These are phyloP conservation scores for Conchocele bisecta DNA, from an alignment of 2,888 invertebrate species.

Conservation along the genomic window DNA sequence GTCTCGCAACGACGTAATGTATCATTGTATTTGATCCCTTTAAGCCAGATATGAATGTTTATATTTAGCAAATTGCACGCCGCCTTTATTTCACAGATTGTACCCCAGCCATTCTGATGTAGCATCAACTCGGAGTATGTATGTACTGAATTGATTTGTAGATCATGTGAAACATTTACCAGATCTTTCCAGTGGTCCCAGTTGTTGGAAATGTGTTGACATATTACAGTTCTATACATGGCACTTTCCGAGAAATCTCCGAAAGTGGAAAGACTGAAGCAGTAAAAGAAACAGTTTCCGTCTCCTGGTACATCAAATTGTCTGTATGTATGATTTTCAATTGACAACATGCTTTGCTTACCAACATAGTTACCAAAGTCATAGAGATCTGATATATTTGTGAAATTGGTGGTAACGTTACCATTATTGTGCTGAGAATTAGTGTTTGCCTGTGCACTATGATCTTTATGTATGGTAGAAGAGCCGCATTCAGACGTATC, in stretches of 20 bases:
- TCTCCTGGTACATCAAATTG: slow-evolving; percentile 7
- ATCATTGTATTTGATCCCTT: background rate
- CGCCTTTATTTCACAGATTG: background rate
- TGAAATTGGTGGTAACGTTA: too few relatives aligned
- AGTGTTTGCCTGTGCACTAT: too few relatives aligned
- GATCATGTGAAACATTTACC: background rate
- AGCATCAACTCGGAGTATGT: background rate
- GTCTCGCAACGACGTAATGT: background rate
- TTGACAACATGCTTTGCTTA: too few relatives aligned
- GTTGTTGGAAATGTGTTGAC: background rate
- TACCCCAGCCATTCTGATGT: background rate
- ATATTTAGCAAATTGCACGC: background rate
- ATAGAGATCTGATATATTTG: too few relatives aligned
- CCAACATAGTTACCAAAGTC: too few relatives aligned
- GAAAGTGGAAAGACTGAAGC: background rate
- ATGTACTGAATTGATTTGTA: background rate
- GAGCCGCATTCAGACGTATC: too few relatives aligned
- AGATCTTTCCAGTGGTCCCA: background rate
- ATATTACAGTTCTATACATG: background rate
- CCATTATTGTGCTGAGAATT: too few relatives aligned
- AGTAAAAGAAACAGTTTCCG: slow-evolving; percentile 4
- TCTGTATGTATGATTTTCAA: too few relatives aligned
- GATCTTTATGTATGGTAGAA: too few relatives aligned
- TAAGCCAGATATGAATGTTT: slow-evolving; percentile 3
- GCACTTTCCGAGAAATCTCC: background rate